These are phyloP conservation scores for Drosophila yakuba DNA, from an alignment of 1,140 invertebrate species.

Conservation along the genomic window DNA sequence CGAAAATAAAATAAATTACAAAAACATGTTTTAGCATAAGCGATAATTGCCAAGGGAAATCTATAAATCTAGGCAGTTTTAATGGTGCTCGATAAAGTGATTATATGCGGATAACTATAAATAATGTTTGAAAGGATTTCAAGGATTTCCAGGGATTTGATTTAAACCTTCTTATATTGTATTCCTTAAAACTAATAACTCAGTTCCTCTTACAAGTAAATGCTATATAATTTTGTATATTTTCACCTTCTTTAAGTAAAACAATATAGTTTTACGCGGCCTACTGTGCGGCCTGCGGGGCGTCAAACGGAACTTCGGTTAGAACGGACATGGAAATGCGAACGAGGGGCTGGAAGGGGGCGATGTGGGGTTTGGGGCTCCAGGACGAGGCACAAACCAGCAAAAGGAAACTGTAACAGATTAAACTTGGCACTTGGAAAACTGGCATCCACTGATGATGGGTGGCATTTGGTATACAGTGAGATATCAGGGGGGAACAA, in stretches of 20 bases:
- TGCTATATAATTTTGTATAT: no score
- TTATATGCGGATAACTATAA: no score
- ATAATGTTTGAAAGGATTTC: no score
- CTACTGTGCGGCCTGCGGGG: conserved; percentile 33
- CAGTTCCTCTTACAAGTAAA: no score
- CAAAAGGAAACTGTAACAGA: conserved; percentile 78
- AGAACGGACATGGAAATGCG: conserved; percentile 76
- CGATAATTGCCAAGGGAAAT: no score
- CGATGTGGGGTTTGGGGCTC: conserved; percentile 13
- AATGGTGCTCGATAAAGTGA: no score
- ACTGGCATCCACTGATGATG: conserved; percentile 40
- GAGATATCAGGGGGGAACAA: conserved; percentile 9
- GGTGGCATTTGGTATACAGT: conserved; percentile 12
- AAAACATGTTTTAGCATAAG: no score
- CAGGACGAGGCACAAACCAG: conserved; percentile 53
- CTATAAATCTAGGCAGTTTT: neutral
- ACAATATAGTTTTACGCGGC: neutral
- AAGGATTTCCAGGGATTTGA: no score
- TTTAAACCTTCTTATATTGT: no score
- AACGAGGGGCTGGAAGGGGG: conserved; percentile 4
- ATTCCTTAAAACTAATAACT: no score
- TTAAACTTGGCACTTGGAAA: conserved; percentile 77
- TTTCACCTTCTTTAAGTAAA: no score
- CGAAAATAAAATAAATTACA: neutral
- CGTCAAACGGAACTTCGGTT: conserved; percentile 63